phyloP scores from a whole-genome alignment of 2,797 vertebrate species.

The Mus caroli region DNA sequence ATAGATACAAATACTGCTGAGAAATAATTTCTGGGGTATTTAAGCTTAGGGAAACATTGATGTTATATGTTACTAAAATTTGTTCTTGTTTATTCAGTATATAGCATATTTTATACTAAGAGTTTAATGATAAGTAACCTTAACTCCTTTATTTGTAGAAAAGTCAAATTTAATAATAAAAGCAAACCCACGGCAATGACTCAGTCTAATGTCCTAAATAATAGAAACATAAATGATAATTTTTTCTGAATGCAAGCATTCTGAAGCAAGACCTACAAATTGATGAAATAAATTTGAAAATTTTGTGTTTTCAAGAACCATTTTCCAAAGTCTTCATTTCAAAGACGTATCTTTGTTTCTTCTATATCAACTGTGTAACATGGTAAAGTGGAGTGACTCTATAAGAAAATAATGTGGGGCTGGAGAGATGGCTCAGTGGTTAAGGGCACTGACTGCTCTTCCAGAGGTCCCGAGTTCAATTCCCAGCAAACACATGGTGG shows the following conservation, averaged over 20 bases:
- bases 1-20: background rate
- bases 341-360: background rate
- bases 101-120: background rate
- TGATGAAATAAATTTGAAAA: constrained; percentile 25
- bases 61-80: background rate
- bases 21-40: constrained; percentile 36
- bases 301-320: background rate
- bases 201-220: constrained; percentile 41
- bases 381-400: background rate
- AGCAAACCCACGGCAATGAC: background rate
- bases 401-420: background rate
- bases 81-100: background rate
- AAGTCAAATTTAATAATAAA: constrained; percentile 35
- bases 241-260: constrained; percentile 39
- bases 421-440: no score
- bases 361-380: background rate
- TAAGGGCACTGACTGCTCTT: no score
- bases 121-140: constrained; percentile 54
- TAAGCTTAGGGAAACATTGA: constrained; percentile 5
- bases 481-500: no score
- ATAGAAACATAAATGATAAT: background rate
- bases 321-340: constrained; percentile 37
- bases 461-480: no score
- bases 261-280: constrained; percentile 35
- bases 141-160: constrained; percentile 56